Conservation (phyloP, 2,888 invertebrate genomes). For the Zonitis immaculata region DNA sequence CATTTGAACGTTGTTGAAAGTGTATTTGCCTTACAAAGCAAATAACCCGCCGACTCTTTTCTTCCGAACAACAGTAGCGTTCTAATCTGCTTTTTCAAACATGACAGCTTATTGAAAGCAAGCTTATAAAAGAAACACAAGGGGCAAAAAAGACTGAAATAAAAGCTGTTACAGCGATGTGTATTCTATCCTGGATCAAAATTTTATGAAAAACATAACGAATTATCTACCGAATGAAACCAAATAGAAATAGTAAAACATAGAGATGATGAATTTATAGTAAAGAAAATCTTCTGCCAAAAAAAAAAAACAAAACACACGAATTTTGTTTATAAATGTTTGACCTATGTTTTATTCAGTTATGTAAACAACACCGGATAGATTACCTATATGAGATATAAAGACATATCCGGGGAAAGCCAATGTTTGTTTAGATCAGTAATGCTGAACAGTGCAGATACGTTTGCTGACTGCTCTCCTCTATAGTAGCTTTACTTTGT, state of each 20-base stretch:
- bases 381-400: conserved; percentile 17
- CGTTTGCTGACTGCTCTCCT: conserved; percentile 3
- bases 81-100: conserved; percentile 11
- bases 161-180: too few relatives aligned
- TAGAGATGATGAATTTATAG: too few relatives aligned
- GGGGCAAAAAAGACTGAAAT: too few relatives aligned
- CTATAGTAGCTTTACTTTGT: background rate
- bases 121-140: background rate
- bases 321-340: conserved; percentile 14
- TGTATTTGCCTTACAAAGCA: conserved; percentile 13
- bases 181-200: too few relatives aligned
- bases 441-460: conserved; percentile 12
- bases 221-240: too few relatives aligned
- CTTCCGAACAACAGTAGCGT: conserved; percentile 7
- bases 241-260: too few relatives aligned
- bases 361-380: conserved; percentile 19
- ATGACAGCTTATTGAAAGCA: conserved; percentile 13
- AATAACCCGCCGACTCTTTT: conserved; percentile 10
- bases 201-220: too few relatives aligned
- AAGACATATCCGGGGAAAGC: conserved; percentile 15
- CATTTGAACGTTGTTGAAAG: conserved; percentile 1
- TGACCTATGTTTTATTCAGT: conserved; percentile 27
- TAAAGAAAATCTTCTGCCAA: conserved; percentile 7
- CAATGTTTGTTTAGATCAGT: conserved; percentile 21
- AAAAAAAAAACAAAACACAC: too few relatives aligned